phyloP scores from a whole-genome alignment of 2,113 vertebrate genomes.

The Misgurnus anguillicaudatus region DNA sequence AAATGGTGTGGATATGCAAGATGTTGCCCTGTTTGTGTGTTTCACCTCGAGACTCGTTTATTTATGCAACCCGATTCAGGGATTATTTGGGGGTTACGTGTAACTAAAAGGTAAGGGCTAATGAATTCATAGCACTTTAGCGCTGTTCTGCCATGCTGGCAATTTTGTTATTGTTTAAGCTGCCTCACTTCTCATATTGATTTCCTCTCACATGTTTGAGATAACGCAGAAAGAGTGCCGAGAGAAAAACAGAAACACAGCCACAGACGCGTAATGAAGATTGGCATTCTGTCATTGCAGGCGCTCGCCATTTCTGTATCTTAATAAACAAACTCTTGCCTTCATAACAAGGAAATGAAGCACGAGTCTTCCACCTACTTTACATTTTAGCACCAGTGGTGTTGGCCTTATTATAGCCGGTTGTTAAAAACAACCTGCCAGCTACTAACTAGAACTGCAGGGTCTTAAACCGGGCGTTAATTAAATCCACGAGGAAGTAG shows the following conservation, averaged over 20 bases:
- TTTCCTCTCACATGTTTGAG: constrained; percentile 37
- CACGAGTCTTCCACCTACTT: not conserved
- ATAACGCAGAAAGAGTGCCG: not conserved
- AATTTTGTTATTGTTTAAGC: constrained; percentile 51
- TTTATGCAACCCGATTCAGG: constrained; percentile 52
- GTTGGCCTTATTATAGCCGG: not conserved
- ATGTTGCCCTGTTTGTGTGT: constrained; percentile 41
- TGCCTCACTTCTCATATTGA: constrained; percentile 45
- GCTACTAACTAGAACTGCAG: constrained; percentile 63
- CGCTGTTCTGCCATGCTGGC: constrained; percentile 36
- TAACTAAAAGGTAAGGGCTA: constrained; percentile 42
- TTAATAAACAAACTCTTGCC: constrained; percentile 4
- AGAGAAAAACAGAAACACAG: constrained; percentile 4
- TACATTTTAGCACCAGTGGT: not conserved
- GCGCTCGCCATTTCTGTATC: constrained; percentile 7
- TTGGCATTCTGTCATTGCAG: constrained; percentile 52
- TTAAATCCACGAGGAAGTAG: constrained; percentile 74
- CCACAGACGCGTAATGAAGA: not conserved
- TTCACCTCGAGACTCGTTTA: constrained; percentile 48
- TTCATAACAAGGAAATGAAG: not conserved
- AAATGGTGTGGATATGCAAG: constrained; percentile 61
- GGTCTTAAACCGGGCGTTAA: constrained; percentile 68
- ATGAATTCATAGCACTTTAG: constrained; percentile 39
- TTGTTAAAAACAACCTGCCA: constrained; percentile 23
- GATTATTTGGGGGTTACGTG: constrained; percentile 51